Evolutionary conservation across 2,888 invertebrate genomes (phyloP).

Genomic region (Hydropsyche betteni): DNA sequence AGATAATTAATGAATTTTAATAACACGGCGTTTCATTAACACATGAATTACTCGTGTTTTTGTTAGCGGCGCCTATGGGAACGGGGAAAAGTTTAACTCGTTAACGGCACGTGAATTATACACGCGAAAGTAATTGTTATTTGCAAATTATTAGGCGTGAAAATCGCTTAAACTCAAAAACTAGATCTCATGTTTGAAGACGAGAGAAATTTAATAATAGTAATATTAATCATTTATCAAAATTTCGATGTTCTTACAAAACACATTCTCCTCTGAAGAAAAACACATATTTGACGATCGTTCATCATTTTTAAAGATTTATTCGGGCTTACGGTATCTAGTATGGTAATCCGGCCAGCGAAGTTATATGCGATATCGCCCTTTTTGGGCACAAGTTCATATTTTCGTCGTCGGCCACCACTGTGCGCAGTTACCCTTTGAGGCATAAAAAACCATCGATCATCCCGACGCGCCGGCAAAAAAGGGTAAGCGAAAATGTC

Average conservation of each 20-base stretch:
- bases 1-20: conserved; percentile 51
- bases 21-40: conserved; percentile 51
- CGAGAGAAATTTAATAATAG: no score
- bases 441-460: conserved; percentile 51
- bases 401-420: conserved; percentile 38
- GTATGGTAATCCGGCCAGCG: conserved; percentile 30
- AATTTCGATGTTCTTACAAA: no score
- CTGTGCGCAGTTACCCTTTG: conserved; percentile 42
- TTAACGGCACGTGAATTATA: conserved; percentile 11
- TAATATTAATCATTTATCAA: no score
- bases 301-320: conserved; percentile 34
- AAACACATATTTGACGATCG: conserved; percentile 4
- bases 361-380: conserved; percentile 18
- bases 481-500: conserved; percentile 51
- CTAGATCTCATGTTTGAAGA: no score
- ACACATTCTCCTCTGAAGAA: no score
- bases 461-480: conserved; percentile 50
- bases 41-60: conserved; percentile 51
- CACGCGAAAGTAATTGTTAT: conserved; percentile 17
- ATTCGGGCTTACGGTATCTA: conserved; percentile 24
- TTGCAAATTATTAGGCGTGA: no score
- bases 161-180: no score
- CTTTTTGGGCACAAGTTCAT: conserved; percentile 39
- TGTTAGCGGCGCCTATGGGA: conserved; percentile 38
- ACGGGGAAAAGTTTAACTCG: conserved; percentile 19